A percentile compares a stretch with the other conserved stretches of the same genome.
Conservation (phyloP, 1,140 invertebrate species). For the Cherax quadricarinatus region DNA sequence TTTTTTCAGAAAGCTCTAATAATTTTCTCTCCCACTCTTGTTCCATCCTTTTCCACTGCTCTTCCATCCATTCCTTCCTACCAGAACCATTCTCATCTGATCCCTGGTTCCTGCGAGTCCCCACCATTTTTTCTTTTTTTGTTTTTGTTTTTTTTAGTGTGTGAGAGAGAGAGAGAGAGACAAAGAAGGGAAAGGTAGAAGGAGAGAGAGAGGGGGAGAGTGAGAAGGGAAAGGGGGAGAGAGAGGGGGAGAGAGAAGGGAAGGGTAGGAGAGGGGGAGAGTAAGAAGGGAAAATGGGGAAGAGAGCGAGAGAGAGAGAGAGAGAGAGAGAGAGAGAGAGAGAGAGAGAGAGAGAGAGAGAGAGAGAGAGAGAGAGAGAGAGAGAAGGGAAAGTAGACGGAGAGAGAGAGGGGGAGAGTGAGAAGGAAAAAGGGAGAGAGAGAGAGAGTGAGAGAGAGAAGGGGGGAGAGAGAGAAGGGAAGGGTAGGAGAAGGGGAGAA, state of each 20-base stretch:
- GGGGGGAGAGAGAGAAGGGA: conserved; percentile 9
- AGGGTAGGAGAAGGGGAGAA: too few species aligned
- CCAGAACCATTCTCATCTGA: too few species aligned
- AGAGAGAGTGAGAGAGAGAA: not conserved
- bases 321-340: conserved; percentile 38
- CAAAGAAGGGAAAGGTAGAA: not conserved
- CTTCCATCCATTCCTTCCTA: too few species aligned
- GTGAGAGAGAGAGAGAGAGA: too few species aligned
- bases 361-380: conserved; percentile 14
- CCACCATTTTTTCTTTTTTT: too few species aligned
- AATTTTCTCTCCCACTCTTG: too few species aligned
- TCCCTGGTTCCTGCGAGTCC: too few species aligned
- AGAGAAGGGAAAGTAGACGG: not conserved
- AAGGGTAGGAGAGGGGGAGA: not conserved
- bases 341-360: conserved; percentile 33
- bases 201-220: not conserved
- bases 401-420: conserved; percentile 12
- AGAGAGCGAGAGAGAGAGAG: conserved; percentile 44
- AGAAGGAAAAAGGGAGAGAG: conserved; percentile 4
- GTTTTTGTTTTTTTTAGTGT: too few species aligned
- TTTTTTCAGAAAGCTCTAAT: too few species aligned
- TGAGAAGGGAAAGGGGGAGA: not conserved
- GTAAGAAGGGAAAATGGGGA: not conserved
- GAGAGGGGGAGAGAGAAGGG: not conserved
- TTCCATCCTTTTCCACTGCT: too few species aligned